Evolutionary conservation across 2,888 invertebrate genomes (phyloP).

Genomic region (Meliscaeva auricollis): DNA sequence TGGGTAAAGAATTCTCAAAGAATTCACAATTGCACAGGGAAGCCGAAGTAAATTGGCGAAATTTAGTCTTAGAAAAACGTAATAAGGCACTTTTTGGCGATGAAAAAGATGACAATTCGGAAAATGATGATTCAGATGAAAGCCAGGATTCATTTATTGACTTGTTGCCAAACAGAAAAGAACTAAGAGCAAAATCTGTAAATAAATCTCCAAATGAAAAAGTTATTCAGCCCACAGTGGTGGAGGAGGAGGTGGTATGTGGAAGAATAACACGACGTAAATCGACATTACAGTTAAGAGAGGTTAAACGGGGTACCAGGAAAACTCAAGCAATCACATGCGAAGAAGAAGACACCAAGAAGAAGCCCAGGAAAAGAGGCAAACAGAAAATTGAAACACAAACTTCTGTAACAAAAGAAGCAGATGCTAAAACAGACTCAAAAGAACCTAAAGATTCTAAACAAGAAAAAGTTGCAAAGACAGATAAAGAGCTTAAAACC

Average conservation of each 20-base stretch:
- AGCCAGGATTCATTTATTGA: slow-evolving; percentile 50
- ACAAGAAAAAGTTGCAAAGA: neutral
- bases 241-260: neutral
- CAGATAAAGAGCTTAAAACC: neutral
- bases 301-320: neutral
- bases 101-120: slow-evolving; percentile 6
- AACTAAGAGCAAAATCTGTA: slow-evolving; percentile 18
- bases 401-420: neutral
- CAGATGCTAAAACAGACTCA: neutral
- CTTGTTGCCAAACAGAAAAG: slow-evolving; percentile 26
- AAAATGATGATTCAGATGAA: slow-evolving; percentile 14
- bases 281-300: neutral
- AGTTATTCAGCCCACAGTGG: neutral
- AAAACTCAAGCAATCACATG: neutral
- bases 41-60: slow-evolving; percentile 59
- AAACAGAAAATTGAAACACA: neutral
- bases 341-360: neutral
- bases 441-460: neutral
- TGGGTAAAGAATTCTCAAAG: slow-evolving; percentile 46
- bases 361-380: neutral
- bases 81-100: slow-evolving; percentile 39
- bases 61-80: slow-evolving; percentile 32
- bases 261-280: slow-evolving; percentile 3
- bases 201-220: neutral
- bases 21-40: slow-evolving; percentile 32